Percentiles rank a stretch among this genome's conserved stretches.
phyloP scores from a whole-genome alignment of 2,888 invertebrate species.

The Rhyacophila evoluta region DNA sequence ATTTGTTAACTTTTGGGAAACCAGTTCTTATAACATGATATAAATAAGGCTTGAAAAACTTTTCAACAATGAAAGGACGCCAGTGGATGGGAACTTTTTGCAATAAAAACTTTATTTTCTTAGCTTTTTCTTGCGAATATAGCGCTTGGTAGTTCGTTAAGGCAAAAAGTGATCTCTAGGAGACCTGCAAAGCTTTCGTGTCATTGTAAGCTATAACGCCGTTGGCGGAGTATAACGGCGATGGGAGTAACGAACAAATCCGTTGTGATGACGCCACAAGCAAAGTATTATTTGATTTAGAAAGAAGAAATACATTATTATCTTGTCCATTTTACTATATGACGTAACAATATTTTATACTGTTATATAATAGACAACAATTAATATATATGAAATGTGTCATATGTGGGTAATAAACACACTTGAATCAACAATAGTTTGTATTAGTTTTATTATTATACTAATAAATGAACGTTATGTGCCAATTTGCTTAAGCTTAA shows the following conservation, averaged over 20 bases:
- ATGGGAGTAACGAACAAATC: constrained; percentile 3
- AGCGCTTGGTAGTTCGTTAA: background rate
- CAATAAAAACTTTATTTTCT: constrained; percentile 11
- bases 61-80: background rate
- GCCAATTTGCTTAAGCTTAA: too few relatives aligned
- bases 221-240: background rate
- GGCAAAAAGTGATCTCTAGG: background rate
- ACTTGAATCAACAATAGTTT: too few relatives aligned
- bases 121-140: background rate
- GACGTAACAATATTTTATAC: too few relatives aligned
- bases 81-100: background rate
- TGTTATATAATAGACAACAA: too few relatives aligned
- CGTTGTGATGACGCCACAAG: background rate
- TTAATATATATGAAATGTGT: too few relatives aligned
- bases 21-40: background rate
- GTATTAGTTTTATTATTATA: too few relatives aligned
- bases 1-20: too few relatives aligned
- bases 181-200: constrained; percentile 1
- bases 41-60: background rate
- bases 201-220: constrained; percentile 7
- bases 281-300: background rate
- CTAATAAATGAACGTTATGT: too few relatives aligned
- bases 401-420: too few relatives aligned
- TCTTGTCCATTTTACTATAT: too few relatives aligned
- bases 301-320: too few relatives aligned